A percentile compares a stretch with the other conserved stretches of the same genome.
phyloP scores from a whole-genome alignment of 2,888 invertebrate species.

The Zeuzera pyrina region DNA sequence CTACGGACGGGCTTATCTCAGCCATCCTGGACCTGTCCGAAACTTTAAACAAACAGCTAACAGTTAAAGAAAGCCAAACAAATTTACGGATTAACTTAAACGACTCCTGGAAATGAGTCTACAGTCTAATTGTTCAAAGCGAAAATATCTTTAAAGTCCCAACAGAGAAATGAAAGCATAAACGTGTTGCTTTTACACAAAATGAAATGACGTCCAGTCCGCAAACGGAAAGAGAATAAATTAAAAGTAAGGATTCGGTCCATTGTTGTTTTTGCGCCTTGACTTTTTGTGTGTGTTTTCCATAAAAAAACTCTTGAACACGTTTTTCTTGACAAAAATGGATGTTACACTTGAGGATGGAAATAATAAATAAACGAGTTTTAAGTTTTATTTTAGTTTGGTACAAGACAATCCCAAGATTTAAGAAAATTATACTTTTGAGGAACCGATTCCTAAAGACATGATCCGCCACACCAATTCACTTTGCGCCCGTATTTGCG shows the following conservation, averaged over 20 bases:
- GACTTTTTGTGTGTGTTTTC: conserved; percentile 31
- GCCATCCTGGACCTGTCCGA: conserved; percentile 37
- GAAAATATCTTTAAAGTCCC: conserved; percentile 30
- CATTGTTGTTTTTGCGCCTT: conserved; percentile 41
- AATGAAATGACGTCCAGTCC: conserved; percentile 51
- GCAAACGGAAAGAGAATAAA: conserved; percentile 49
- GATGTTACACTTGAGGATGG: conserved; percentile 19
- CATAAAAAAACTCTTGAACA: conserved; percentile 32
- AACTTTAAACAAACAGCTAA: conserved; percentile 49
- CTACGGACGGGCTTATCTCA: conserved; percentile 32
- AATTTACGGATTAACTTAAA: conserved; percentile 37
- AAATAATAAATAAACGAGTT: too few relatives aligned
- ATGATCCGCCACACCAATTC: conserved; percentile 13
- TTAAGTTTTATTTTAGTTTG: conserved; percentile 12
- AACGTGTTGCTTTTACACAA: conserved; percentile 48
- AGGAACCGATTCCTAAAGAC: conserved; percentile 24
- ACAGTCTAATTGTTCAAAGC: conserved; percentile 28
- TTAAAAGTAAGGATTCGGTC: conserved; percentile 51
- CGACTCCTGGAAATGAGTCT: conserved; percentile 29
- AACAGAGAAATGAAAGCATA: conserved; percentile 49
- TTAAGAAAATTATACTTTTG: too few relatives aligned
- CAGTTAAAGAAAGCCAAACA: conserved; percentile 46
- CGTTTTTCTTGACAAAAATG: conserved; percentile 26
- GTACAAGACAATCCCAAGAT: conserved; percentile 18
- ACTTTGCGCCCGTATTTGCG: conserved; percentile 15